phyloP scores from a whole-genome alignment of 2,888 invertebrate species.

The Lacanobia oleracea region DNA sequence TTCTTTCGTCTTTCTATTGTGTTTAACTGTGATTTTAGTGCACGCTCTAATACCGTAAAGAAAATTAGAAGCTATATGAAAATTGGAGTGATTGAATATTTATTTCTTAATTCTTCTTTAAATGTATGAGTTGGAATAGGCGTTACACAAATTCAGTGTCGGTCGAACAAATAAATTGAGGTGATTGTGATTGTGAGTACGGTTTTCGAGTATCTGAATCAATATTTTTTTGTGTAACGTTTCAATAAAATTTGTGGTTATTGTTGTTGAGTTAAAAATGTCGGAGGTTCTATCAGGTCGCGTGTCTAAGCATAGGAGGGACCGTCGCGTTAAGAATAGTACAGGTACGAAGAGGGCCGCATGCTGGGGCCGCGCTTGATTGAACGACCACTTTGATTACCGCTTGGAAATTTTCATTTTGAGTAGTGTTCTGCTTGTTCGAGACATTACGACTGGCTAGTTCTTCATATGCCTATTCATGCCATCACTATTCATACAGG shows the following conservation, averaged over 20 bases:
- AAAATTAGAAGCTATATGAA: constrained; percentile 58
- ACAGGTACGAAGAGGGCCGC: constrained; percentile 84
- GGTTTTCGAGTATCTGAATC: constrained; percentile 75
- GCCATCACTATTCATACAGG: constrained; percentile 48
- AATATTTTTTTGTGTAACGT: constrained; percentile 71
- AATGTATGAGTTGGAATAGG: constrained; percentile 34
- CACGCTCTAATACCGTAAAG: constrained; percentile 60
- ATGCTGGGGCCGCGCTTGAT: constrained; percentile 78
- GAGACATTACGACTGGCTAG: constrained; percentile 62
- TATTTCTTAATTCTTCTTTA: constrained; percentile 16
- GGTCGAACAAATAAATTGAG: constrained; percentile 70
- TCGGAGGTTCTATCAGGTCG: constrained; percentile 85
- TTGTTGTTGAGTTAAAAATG: constrained; percentile 75
- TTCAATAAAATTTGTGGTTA: constrained; percentile 64
- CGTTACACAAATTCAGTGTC: constrained; percentile 60
- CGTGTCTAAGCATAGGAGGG: constrained; percentile 83
- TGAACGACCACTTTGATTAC: constrained; percentile 76
- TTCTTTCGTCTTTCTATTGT: constrained; percentile 69
- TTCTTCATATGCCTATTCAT: constrained; percentile 62
- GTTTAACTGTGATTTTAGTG: constrained; percentile 74
- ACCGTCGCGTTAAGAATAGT: constrained; percentile 81
- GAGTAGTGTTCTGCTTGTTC: constrained; percentile 68
- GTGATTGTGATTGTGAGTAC: constrained; percentile 83
- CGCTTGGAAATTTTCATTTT: constrained; percentile 76
- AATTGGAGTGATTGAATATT: constrained; percentile 52